Evolutionary conservation across 2,797 vertebrate genomes (phyloP), one percentile per base, ranked within the genome.

Genomic region (Linurgus olivaceus): DNA sequence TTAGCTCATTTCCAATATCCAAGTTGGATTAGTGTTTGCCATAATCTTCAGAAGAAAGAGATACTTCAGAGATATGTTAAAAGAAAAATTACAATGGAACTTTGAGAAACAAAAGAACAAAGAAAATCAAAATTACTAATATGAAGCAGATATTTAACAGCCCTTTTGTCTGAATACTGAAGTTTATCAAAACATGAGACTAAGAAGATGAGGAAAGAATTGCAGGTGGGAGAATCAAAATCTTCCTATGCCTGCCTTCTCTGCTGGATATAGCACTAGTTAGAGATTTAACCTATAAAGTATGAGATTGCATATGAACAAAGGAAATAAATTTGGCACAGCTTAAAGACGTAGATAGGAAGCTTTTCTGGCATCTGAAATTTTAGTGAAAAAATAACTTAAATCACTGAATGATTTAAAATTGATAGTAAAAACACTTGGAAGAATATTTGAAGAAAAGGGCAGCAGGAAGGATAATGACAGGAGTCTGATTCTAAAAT

Each of bases 31-130:
- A 91, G 25, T 54, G 35, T 91, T 94, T 38, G 55, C 47, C 57
- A 26, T 91, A 92, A 88, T 95, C 48, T 59, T 94, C 23, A 88
- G 65, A 88, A 94, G 85, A 94, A 96, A 96, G 87, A 96, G 88
- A 95, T 82, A 86, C 51, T 96, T 96, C 76, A 91, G 76, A 94
- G 63, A 94, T 83, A 74, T 9, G 1, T 24, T 47, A 37, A 88
- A 96, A 76, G 91, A 81, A 86, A 96, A 94, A 72, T 91, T 80
- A 96, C 62, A 90, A 15, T 67, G 24, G 4, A 42, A 88, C 85
- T 88, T 93, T 19, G 44, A 93, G 55, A 68, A 80, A 95, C 38
- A 88, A 92, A 96, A 79, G 71, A 91, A 63, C 86, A 84, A 94
- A 96, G 79, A 25, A 91, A 93, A 78, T 84, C 33, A 92, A 52